Evolutionary conservation across 1,140 invertebrate genomes (phyloP).

Genomic region (Zaprionus inermis): DNA sequence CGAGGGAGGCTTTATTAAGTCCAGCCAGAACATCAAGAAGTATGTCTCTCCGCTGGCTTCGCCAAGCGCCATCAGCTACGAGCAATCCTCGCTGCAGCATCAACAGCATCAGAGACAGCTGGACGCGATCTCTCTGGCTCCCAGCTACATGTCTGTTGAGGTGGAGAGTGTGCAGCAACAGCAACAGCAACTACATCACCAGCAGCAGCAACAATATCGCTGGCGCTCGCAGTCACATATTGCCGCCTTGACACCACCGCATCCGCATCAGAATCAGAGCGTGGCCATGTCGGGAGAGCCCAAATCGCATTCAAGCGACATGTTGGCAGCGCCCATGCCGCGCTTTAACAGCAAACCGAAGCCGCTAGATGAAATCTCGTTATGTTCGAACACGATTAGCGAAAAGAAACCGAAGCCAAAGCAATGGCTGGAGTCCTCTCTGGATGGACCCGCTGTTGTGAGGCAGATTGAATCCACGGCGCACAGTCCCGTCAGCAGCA

Average conservation of each 20-base stretch:
- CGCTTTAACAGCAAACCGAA: constrained; percentile 47
- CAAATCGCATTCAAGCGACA: constrained; percentile 76
- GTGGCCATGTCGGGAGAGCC: constrained; percentile 49
- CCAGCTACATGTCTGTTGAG: constrained; percentile 76
- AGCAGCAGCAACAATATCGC: constrained; percentile 58
- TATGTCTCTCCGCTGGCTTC: constrained; percentile 74
- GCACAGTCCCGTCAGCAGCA: constrained; percentile 59
- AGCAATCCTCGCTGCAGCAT: constrained; percentile 54
- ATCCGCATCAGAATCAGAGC: constrained; percentile 46
- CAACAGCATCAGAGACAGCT: constrained; percentile 64
- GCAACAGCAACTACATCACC: constrained; percentile 50
- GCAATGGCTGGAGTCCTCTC: constrained; percentile 85
- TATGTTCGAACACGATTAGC: constrained; percentile 70
- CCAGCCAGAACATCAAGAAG: constrained; percentile 81
- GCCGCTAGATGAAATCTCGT: constrained; percentile 71
- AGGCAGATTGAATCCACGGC: constrained; percentile 62
- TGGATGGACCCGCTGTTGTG: constrained; percentile 84
- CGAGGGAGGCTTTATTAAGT: constrained; percentile 79
- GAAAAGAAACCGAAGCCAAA: constrained; percentile 83
- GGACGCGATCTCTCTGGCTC: constrained; percentile 76
- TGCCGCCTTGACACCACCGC: constrained; percentile 63
- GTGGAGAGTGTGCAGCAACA: constrained; percentile 53
- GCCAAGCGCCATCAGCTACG: constrained; percentile 62
- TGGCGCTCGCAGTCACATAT: constrained; percentile 79
- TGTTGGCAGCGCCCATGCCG: constrained; percentile 64